Evolutionary conservation across 2,797 vertebrate species (phyloP), one percentile per base, ranked within the genome.

Genomic region (Bryconaethiops microstoma): DNA sequence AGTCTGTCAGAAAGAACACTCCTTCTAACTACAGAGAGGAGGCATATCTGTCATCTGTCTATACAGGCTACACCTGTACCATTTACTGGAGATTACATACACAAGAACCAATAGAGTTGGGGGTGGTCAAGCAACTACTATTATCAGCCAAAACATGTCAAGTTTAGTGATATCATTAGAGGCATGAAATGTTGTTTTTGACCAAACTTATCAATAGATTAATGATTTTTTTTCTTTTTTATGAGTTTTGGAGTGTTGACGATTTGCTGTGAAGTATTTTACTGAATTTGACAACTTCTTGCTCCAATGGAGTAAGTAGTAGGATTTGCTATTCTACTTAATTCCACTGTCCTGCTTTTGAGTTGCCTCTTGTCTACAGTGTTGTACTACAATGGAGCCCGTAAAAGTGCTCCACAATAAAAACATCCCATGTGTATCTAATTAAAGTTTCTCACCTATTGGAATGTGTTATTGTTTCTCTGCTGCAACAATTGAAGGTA

Each of bases 401-500:
- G 45, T 42, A 80, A 79, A 74, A 70, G 39, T 23, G 0, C 29
- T 79, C 25, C 21, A 25, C 23, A 35, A 74, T 21, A 74, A 68
- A 85, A 83, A 84, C 63, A 75, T 87, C 84, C 52, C 39, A n/a
- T 87, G 82, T 82, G 35, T 71, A 67, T 83, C 69, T 76, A 82
- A 82, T 83, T 86, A 83, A 82, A 86, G 57, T 40, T 7, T 64
- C 50, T 81, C 69, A 76, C 79, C 74, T 78, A 67, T 40, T 70
- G 52, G 64, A 35, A 68, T 25, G 42, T 83, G 85, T 85, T 85
- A 67, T 78, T 82, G 42, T 85, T 89, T 88, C 85, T 78, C 67
- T 86, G 17, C 69, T 85, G 81, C 65, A 86, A 89, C 87, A 84
- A 78, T 77, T 83, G 85, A 74, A 77, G 84, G 82, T 21, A 76